Base-by-base conservation (phyloP, 2,113 vertebrate genomes). In the Panthera leo region DNA sequence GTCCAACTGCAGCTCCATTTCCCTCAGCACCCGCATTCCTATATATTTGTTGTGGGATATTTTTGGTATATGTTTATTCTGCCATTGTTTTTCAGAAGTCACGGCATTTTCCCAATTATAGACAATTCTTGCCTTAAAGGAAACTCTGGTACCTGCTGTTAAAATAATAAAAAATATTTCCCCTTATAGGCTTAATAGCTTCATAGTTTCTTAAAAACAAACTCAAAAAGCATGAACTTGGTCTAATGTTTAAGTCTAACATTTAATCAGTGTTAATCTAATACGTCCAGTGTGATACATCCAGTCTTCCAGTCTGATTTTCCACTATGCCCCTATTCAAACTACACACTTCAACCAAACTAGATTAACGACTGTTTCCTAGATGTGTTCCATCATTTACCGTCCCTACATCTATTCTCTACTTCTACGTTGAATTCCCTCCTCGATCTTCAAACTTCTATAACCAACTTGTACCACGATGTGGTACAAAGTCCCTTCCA, bases 371-470 rank as follows among this genome's bases (percentile, higher is more conserved):
- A 5, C n/a, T 1, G 25, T 8, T 55, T 68, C 61, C 34, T 78
- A 14, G 21, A 27, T 36, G 11, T 51, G 23, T 39, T 18, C 7
- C 45, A 25, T 63, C 83, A 68, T 48, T 58, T 42, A 53, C 19
- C 61, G 68, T 61, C 34, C 53, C 58, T 36, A 1, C 23, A 5
- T 55, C 70, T 45, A 7, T 58, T 82, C 75, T 48, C 29, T 76
- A 18, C 10, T 70, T 91, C 55, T 13, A 3, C 31, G 58, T 91
- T 83, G 18, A 96, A 95, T 83, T 83, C 55, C 36, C 10, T 86
- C 18, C 70, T 89, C 19, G 39, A 36, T 53, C 71, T 89, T 96
- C 68, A 89, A 75, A 84, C 89, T 93, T 91, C 89, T 83, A 16
- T 55, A 95, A 76, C 87, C 15, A 94, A 63, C 68, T 78, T 78